Percentiles rank a stretch among this genome's conserved stretches.
Conservation (phyloP, 2,888 invertebrate genomes). For the Andrena fulva region DNA sequence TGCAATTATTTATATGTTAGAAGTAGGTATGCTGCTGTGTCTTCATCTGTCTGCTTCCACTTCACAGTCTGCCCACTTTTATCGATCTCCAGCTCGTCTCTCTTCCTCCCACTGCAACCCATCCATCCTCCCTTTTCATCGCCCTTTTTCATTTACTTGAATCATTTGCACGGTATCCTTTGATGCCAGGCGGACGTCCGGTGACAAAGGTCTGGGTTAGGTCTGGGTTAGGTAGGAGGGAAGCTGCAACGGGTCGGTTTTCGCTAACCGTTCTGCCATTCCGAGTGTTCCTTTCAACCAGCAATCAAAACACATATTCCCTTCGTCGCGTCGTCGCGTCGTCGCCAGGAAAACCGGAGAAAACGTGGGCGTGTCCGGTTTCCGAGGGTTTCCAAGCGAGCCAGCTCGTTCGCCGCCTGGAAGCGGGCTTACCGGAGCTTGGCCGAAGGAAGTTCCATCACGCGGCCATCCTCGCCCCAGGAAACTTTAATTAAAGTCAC, state of each 20-base stretch:
- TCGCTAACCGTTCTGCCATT: not conserved
- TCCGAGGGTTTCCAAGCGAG: not conserved
- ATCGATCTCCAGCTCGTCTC: not conserved
- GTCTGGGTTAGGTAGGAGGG: not conserved
- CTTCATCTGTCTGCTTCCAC: not conserved
- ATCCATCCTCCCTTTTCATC: not conserved
- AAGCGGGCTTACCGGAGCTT: too few relatives aligned
- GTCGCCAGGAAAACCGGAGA: not conserved
- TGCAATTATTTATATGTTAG: too few relatives aligned
- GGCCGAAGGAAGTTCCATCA: not conserved
- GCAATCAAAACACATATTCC: not conserved
- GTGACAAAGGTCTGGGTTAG: constrained; percentile 33
- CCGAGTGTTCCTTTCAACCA: too few relatives aligned
- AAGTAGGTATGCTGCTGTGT: too few relatives aligned
- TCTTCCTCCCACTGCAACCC: not conserved
- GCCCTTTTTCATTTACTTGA: constrained; percentile 40
- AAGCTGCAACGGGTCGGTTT: not conserved
- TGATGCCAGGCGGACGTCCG: constrained; percentile 42
- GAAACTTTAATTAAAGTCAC: constrained; percentile 6
- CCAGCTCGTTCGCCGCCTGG: too few relatives aligned
- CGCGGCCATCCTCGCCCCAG: not conserved
- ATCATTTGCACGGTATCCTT: constrained; percentile 56
- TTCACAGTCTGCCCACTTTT: not conserved
- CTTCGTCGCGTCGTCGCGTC: not conserved
- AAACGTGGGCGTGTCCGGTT: not conserved